Evolutionary conservation across 2,113 vertebrate genomes (phyloP).

Genomic region (Polypterus senegalus): DNA sequence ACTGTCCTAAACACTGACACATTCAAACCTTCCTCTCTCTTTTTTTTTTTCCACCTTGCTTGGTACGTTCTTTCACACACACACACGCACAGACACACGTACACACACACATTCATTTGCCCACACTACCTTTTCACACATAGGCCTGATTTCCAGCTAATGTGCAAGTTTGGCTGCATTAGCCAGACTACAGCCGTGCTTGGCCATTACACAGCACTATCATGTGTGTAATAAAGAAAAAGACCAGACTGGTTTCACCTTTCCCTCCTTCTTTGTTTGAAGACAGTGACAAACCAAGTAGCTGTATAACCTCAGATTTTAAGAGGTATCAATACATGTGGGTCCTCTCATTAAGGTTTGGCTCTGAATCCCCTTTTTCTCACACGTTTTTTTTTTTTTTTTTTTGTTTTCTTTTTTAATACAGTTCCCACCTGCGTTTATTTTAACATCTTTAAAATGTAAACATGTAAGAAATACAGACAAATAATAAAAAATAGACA

Average conservation of each 20-base stretch:
- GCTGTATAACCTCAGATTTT: too few species aligned
- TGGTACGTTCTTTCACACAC: slow-evolving; percentile 7
- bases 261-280: too few species aligned
- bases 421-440: slow-evolving; percentile 4
- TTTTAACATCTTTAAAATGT: slow-evolving; percentile 12
- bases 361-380: background rate
- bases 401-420: background rate
- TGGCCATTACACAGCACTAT: background rate
- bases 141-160: background rate
- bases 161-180: slow-evolving; percentile 2
- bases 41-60: slow-evolving; percentile 2
- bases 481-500: slow-evolving; percentile 8
- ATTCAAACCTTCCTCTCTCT: slow-evolving; percentile 7
- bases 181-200: background rate
- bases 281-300: too few species aligned
- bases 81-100: slow-evolving; percentile 12
- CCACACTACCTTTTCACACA: too few species aligned
- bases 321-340: too few species aligned
- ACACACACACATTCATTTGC: background rate
- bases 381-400: background rate
- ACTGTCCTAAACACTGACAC: slow-evolving; percentile 25
- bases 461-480: slow-evolving; percentile 23
- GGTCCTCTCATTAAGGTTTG: too few species aligned
- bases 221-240: too few species aligned
- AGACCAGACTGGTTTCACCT: too few species aligned